Conservation (phyloP, 2,797 vertebrate species). For the Tokudaia muenninki region DNA sequence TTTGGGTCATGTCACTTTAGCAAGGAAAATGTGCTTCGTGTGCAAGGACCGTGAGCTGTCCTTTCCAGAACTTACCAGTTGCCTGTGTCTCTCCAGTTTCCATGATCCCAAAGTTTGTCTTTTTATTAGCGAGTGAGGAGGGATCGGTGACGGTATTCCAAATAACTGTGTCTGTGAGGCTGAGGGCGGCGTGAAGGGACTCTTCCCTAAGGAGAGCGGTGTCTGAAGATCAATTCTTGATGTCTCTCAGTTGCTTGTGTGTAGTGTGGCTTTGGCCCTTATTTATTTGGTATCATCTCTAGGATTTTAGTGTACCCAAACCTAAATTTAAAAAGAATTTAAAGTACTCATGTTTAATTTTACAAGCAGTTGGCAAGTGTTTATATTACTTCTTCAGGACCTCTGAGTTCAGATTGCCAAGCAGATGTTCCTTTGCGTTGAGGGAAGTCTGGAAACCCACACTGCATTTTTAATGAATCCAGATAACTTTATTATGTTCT, state of each 20-base stretch:
- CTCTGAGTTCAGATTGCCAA: slow-evolving; percentile 76
- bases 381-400: slow-evolving; percentile 69
- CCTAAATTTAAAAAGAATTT: slow-evolving; percentile 36
- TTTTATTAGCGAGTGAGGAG: slow-evolving; percentile 62
- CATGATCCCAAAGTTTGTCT: background rate
- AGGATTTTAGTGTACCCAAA: slow-evolving; percentile 67
- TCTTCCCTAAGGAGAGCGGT: background rate
- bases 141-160: slow-evolving; percentile 53
- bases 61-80: background rate
- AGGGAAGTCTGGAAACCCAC: slow-evolving; percentile 66
- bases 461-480: slow-evolving; percentile 23
- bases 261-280: slow-evolving; percentile 58
- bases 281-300: slow-evolving; percentile 75
- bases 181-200: background rate
- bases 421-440: slow-evolving; percentile 72
- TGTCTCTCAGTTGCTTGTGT: slow-evolving; percentile 1
- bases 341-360: slow-evolving; percentile 68
- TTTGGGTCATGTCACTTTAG: background rate
- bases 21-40: background rate
- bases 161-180: slow-evolving; percentile 43
- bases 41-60: background rate
- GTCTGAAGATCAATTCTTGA: background rate
- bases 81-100: background rate
- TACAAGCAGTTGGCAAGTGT: slow-evolving; percentile 74
- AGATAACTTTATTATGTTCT: background rate